Percentiles rank a stretch among this genome's conserved stretches.
Conservation (phyloP, 2,797 vertebrate genomes). For the Galago senegalensis region DNA sequence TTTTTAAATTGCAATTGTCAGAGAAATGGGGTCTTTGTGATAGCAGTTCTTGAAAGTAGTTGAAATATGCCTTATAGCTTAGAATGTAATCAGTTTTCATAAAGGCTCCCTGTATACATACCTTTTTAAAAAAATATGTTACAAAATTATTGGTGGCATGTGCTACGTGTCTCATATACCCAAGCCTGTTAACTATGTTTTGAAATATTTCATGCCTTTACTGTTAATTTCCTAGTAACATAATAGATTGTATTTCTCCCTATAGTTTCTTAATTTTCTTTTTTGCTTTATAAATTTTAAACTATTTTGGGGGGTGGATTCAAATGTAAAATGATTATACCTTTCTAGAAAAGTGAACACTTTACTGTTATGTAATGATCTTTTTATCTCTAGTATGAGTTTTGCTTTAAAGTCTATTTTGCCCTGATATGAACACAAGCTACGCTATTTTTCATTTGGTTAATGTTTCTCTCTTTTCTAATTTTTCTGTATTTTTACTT, state of each 20-base stretch:
- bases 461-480: conserved; percentile 11
- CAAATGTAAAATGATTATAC: conserved; percentile 29
- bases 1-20: not conserved
- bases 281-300: not conserved
- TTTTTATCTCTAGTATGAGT: not conserved
- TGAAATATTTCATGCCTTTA: not conserved
- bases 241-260: not conserved
- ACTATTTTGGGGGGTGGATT: not conserved
- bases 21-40: not conserved
- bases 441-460: conserved; percentile 17
- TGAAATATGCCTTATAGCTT: conserved; percentile 1
- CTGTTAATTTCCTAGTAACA: not conserved
- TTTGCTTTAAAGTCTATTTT: conserved; percentile 38
- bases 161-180: not conserved
- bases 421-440: not conserved
- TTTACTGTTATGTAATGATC: conserved; percentile 7
- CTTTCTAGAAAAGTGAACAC: not conserved
- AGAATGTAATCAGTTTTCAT: not conserved
- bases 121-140: conserved; percentile 8
- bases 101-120: not conserved
- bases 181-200: not conserved
- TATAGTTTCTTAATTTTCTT: not conserved
- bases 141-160: not conserved
- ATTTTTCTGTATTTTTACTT: conserved; percentile 6
- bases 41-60: not conserved